Percentiles rank a stretch among this genome's conserved stretches.
Conservation (phyloP, 2,113 vertebrate genomes). For the Laticauda laticaudata region DNA sequence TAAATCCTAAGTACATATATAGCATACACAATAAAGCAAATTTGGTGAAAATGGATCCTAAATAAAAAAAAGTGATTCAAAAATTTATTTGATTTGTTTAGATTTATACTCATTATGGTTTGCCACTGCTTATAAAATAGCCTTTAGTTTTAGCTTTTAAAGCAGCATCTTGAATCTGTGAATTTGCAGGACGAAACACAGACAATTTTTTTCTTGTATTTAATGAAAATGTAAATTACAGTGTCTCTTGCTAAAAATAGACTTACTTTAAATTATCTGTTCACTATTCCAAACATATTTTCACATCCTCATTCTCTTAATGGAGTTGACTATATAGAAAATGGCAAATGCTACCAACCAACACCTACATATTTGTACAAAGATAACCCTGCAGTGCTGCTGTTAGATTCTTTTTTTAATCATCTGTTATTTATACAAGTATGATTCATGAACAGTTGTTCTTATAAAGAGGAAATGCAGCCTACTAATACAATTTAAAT, state of each 20-base stretch:
- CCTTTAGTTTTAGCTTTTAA: constrained; percentile 9
- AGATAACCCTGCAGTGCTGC: constrained; percentile 64
- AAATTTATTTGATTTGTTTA: not conserved
- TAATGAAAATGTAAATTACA: not conserved
- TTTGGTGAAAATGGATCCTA: not conserved
- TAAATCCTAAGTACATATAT: not conserved
- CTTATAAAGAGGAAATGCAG: constrained; percentile 60
- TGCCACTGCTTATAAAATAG: not conserved
- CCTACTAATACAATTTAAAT: constrained; percentile 65
- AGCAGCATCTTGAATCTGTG: not conserved
- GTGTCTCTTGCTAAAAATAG: not conserved
- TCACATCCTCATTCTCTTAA: constrained; percentile 46
- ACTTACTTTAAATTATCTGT: constrained; percentile 35
- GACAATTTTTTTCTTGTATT: not conserved
- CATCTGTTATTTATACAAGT: constrained; percentile 69
- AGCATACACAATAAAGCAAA: not conserved
- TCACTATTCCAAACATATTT: constrained; percentile 1
- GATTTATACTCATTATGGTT: not conserved
- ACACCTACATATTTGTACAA: constrained; percentile 69
- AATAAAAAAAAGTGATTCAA: not conserved
- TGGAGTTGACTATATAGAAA: constrained; percentile 46
- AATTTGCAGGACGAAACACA: constrained; percentile 10
- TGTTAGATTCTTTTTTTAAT: constrained; percentile 65
- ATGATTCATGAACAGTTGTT: constrained; percentile 73
- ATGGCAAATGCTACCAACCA: constrained; percentile 48